phyloP scores from a whole-genome alignment of 2,113 vertebrate species.

The Notechis scutatus region DNA sequence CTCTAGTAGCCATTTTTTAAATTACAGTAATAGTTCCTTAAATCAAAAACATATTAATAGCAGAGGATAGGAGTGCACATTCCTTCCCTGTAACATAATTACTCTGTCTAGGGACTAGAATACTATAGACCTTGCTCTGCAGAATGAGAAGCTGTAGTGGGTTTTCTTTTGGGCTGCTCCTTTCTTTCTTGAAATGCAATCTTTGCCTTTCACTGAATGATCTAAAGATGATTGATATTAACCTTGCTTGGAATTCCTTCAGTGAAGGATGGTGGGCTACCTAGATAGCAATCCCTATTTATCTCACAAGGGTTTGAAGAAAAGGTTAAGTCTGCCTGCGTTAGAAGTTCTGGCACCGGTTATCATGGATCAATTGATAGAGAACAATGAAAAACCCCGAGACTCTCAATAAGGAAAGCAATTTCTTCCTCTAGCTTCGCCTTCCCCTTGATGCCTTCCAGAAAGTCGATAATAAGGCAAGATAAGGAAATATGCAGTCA shows the following conservation, averaged over 20 bases:
- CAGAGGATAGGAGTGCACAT: background rate
- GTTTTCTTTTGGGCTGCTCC: background rate
- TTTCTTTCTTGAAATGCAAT: background rate
- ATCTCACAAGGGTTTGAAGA: background rate
- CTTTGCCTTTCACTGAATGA: background rate
- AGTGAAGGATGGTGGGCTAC: background rate
- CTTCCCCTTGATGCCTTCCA: background rate
- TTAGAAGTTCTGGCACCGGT: background rate
- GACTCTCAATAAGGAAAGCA: background rate
- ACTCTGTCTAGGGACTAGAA: slow-evolving; percentile 32
- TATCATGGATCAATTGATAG: background rate
- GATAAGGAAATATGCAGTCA: too few relatives aligned
- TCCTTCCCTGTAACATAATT: slow-evolving; percentile 43
- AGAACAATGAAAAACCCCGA: background rate
- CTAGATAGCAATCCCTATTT: background rate
- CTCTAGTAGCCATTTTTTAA: slow-evolving; percentile 18
- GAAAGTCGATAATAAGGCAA: background rate
- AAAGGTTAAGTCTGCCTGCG: background rate
- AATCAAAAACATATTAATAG: slow-evolving; percentile 52
- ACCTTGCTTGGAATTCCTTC: background rate
- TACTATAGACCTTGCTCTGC: background rate
- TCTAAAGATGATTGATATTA: background rate
- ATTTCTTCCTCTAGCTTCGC: background rate
- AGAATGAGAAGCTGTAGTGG: background rate
- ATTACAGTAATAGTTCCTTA: slow-evolving; percentile 35